Evolutionary conservation across 1,140 invertebrate species (phyloP).

Genomic region (Lerema accius): DNA sequence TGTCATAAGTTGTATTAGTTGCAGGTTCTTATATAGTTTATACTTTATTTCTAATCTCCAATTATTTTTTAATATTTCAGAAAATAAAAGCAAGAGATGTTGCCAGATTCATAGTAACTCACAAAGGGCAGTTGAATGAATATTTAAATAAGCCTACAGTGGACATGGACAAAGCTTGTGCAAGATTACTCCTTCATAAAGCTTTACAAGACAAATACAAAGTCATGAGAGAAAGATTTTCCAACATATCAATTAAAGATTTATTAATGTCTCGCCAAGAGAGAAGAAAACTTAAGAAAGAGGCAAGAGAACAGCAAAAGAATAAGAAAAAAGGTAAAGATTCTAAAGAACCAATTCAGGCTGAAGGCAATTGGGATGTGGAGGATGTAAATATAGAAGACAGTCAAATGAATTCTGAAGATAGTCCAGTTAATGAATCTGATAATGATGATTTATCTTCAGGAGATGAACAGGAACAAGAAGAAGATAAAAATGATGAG

Average conservation of each 20-base stretch:
- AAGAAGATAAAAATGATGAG: conserved; percentile 33
- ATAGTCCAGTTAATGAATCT: conserved; percentile 32
- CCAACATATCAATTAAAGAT: conserved; percentile 67
- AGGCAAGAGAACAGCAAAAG: conserved; percentile 64
- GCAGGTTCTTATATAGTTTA: no score
- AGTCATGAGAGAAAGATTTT: conserved; percentile 61
- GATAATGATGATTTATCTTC: conserved; percentile 26
- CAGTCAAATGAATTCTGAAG: conserved; percentile 35
- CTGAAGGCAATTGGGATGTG: conserved; percentile 61
- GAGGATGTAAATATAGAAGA: conserved; percentile 48
- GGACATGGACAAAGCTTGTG: conserved; percentile 68
- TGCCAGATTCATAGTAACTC: conserved; percentile 69
- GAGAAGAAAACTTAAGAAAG: conserved; percentile 69
- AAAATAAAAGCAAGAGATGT: conserved; percentile 73
- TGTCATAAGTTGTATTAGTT: no score
- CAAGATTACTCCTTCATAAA: conserved; percentile 69
- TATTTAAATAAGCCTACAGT: conserved; percentile 69
- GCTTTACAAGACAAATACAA: conserved; percentile 69
- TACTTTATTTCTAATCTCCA: no score
- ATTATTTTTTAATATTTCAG: conserved; percentile 55
- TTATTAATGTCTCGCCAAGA: conserved; percentile 73
- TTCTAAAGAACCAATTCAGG: conserved; percentile 46
- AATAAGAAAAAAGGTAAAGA: conserved; percentile 65
- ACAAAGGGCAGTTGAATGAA: conserved; percentile 62
- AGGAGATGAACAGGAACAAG: background rate